A percentile compares a stretch with the other conserved stretches of the same genome.
These are phyloP conservation scores for Pteria penguin DNA, from an alignment of 2,888 invertebrate species.

Conservation along the genomic window DNA sequence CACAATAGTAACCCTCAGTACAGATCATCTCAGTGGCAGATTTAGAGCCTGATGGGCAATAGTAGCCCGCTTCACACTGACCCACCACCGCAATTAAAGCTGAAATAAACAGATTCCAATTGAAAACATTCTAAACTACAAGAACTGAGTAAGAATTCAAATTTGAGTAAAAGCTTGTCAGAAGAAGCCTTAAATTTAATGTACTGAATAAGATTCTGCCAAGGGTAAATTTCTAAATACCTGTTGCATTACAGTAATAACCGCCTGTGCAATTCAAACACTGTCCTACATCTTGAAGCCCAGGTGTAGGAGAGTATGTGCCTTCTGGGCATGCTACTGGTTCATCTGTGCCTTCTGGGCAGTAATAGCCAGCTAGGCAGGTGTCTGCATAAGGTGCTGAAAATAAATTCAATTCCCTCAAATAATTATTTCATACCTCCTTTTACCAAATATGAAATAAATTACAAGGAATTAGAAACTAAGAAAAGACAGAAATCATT, in stretches of 20 bases:
- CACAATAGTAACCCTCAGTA: constrained; percentile 75
- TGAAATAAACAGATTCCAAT: no score
- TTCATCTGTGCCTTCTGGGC: constrained; percentile 72
- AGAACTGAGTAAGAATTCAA: no score
- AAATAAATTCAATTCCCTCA: no score
- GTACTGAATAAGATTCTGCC: no score
- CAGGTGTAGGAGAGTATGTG: constrained; percentile 67
- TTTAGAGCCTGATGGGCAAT: constrained; percentile 72
- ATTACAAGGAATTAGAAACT: no score
- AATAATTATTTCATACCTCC: not conserved
- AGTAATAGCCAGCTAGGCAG: constrained; percentile 76
- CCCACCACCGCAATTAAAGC: constrained; percentile 72
- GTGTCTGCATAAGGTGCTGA: constrained; percentile 66
- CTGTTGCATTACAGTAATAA: constrained; percentile 75
- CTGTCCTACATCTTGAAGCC: constrained; percentile 59
- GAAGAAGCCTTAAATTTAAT: no score
- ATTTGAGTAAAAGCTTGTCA: no score
- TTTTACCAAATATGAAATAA: not conserved
- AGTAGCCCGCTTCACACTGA: constrained; percentile 71
- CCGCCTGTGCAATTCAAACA: constrained; percentile 78
- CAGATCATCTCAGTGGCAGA: constrained; percentile 66
- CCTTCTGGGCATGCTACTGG: constrained; percentile 76
- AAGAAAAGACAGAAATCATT: no score
- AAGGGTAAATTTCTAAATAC: no score
- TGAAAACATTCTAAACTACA: no score